phyloP scores from a whole-genome alignment of 2,113 vertebrate genomes.

The Ophthalmolycus amberensis region DNA sequence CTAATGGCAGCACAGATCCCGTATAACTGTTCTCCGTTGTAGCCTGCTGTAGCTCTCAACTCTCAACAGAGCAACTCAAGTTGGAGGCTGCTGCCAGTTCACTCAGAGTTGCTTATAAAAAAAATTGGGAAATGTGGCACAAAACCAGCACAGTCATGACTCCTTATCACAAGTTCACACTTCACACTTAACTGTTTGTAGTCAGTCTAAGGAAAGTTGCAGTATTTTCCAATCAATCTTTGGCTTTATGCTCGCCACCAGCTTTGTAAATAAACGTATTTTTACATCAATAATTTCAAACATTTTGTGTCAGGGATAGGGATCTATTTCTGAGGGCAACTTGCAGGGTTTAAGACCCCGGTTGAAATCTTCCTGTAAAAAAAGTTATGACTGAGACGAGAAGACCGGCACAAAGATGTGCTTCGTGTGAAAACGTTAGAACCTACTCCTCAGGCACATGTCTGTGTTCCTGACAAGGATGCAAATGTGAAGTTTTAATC shows the following conservation, averaged over 20 bases:
- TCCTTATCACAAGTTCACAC: background rate
- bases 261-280: background rate
- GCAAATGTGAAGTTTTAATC: conserved; percentile 34
- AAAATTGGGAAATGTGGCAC: background rate
- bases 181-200: background rate
- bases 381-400: background rate
- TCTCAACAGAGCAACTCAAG: conserved; percentile 2
- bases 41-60: background rate
- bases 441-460: conserved; percentile 4
- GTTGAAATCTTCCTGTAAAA: background rate
- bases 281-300: background rate
- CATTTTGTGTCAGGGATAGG: background rate
- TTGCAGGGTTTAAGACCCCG: background rate
- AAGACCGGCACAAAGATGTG: background rate
- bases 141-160: background rate
- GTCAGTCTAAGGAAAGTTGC: background rate
- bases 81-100: background rate
- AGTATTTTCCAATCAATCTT: background rate
- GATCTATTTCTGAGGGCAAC: background rate
- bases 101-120: background rate
- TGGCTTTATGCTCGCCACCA: background rate
- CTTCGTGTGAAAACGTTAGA: conserved; percentile 23
- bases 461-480: conserved; percentile 25
- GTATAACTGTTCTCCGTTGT: background rate
- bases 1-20: background rate